phyloP scores from a whole-genome alignment of 2,888 invertebrate species.

The Agapostemon virescens region DNA sequence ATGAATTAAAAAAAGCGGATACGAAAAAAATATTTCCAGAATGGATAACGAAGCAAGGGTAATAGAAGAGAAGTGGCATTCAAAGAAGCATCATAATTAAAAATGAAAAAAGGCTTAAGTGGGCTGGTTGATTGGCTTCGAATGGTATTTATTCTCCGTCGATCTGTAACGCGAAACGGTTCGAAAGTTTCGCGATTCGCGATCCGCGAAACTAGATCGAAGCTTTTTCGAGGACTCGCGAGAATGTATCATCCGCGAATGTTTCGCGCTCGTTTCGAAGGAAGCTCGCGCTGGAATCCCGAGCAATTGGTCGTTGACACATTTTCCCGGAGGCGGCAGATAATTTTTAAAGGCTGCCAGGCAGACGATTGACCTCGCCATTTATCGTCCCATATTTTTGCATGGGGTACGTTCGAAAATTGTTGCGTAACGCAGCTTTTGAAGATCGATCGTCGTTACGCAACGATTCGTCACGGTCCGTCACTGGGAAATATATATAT shows the following conservation, averaged over 20 bases:
- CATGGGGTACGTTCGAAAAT: slow-evolving; percentile 8
- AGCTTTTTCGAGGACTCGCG: background rate
- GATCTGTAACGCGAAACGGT: background rate
- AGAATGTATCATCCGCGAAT: background rate
- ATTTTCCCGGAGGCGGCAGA: slow-evolving; percentile 35
- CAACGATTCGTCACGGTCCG: slow-evolving; percentile 9
- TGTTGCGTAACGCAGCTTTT: slow-evolving; percentile 35
- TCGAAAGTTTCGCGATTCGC: background rate
- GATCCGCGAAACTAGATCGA: background rate
- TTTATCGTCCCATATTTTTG: slow-evolving; percentile 34
- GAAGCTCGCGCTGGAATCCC: slow-evolving; percentile 36
- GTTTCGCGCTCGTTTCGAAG: slow-evolving; percentile 34
- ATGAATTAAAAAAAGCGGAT: too few relatives aligned
- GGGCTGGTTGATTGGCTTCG: background rate
- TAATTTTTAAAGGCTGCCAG: slow-evolving; percentile 46
- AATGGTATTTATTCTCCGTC: background rate
- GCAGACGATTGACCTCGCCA: slow-evolving; percentile 44
- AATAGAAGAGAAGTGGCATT: background rate
- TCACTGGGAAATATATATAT: background rate
- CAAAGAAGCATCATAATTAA: background rate
- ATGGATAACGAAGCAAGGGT: background rate
- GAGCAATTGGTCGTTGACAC: slow-evolving; percentile 54
- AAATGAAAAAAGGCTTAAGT: background rate
- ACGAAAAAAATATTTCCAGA: too few relatives aligned
- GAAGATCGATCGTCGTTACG: slow-evolving; percentile 14